Conservation (phyloP, 2,888 invertebrate species). For the Rotaria socialis region DNA sequence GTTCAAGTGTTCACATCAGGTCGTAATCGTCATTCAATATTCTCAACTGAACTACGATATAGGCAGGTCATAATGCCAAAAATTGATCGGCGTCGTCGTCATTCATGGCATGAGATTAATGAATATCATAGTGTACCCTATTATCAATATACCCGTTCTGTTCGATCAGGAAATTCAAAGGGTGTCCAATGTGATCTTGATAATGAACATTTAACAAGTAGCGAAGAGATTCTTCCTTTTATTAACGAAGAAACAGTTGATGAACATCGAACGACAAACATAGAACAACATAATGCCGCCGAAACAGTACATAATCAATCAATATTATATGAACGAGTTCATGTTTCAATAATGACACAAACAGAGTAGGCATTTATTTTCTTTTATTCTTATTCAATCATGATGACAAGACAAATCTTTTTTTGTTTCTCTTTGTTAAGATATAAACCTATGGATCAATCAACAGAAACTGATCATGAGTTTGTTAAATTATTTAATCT, state of each 20-base stretch:
- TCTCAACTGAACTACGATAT: neutral
- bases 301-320: neutral
- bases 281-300: neutral
- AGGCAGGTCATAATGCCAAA: too few species aligned
- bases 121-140: slow-evolving; percentile 5
- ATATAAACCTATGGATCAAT: neutral
- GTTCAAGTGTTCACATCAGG: neutral
- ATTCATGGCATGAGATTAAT: slow-evolving; percentile 3
- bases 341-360: neutral
- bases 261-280: too few species aligned
- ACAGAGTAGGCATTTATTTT: neutral
- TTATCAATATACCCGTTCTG: slow-evolving; percentile 2
- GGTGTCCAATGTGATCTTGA: slow-evolving; percentile 1
- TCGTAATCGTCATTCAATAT: neutral
- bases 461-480: neutral
- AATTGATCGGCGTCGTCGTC: neutral
- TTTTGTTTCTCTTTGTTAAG: neutral
- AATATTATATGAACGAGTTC: neutral
- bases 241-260: neutral
- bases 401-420: neutral
- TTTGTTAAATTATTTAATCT: neutral
- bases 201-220: neutral
- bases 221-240: neutral
- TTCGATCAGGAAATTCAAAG: neutral
- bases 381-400: too few species aligned